Conservation (phyloP, 2,888 invertebrate genomes). For the Conops quadrifasciatus region DNA sequence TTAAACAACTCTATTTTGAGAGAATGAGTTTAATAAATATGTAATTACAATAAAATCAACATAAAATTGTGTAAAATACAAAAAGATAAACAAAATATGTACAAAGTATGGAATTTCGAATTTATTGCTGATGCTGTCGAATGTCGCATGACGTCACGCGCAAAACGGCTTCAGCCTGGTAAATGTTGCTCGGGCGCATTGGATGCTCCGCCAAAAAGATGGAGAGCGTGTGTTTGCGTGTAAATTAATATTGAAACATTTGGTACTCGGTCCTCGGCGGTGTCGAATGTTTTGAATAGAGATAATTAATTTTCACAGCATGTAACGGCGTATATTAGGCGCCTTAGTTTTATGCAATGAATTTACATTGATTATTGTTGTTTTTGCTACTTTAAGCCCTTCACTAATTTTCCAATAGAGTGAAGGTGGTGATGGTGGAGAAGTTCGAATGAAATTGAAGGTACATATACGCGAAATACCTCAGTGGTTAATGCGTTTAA, state of each 20-base stretch:
- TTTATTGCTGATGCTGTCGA: no score
- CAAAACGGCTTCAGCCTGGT: no score
- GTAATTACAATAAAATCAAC: no score
- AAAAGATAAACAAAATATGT: no score
- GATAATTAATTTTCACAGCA: conserved; percentile 29
- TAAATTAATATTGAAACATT: neutral
- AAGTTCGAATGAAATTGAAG: neutral
- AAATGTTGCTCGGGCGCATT: no score
- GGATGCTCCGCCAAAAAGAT: neutral
- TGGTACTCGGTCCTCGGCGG: neutral
- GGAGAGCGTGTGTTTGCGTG: neutral
- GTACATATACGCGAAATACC: no score
- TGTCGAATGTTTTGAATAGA: neutral
- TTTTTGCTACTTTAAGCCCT: neutral
- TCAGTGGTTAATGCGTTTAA: no score
- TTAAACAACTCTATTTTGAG: no score
- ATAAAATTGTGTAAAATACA: no score
- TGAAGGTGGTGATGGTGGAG: neutral
- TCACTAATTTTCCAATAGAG: neutral
- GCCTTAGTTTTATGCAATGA: neutral
- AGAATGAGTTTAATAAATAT: no score
- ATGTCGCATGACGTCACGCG: no score
- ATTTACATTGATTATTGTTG: neutral
- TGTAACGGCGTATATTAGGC: conserved; percentile 4
- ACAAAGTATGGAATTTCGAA: no score